phyloP scores from a whole-genome alignment of 53 echinoderm and acorn worm genomes.

The Pentamera pediparva region DNA sequence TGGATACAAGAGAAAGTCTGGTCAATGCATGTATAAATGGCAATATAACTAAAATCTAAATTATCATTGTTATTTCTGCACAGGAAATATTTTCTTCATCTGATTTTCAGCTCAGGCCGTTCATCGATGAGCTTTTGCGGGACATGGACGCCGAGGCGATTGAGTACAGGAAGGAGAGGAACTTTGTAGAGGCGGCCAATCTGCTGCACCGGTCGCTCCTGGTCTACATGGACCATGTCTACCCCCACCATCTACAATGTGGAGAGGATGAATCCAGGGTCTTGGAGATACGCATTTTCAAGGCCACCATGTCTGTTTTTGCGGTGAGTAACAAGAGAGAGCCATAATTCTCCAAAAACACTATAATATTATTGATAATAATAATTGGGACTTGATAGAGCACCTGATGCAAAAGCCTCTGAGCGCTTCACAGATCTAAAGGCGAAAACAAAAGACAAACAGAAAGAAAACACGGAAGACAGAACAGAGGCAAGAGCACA shows the following conservation, averaged over 20 bases:
- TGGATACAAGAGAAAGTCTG: no score
- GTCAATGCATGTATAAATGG: no score
- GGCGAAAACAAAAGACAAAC: not conserved
- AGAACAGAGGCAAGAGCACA: no score
- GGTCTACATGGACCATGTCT: constrained; percentile 4
- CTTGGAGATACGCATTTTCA: constrained; percentile 16
- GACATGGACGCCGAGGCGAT: constrained; percentile 16
- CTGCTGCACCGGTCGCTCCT: not conserved
- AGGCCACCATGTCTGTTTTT: constrained; percentile 21
- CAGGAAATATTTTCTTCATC: not conserved
- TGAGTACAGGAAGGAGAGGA: not conserved
- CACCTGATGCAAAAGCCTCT: not conserved
- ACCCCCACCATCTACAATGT: not conserved
- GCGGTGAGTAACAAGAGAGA: not conserved
- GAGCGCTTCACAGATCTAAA: constrained; percentile 36
- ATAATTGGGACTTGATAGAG: not conserved
- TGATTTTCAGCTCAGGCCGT: constrained; percentile 2
- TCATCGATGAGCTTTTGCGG: constrained; percentile 1
- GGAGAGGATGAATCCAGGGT: not conserved
- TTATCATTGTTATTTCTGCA: not conserved
- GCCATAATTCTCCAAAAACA: not conserved
- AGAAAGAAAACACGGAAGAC: no score
- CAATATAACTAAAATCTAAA: no score
- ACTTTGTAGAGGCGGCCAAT: not conserved
- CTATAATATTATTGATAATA: not conserved